Base-by-base conservation (phyloP, 1,140 invertebrate genomes). In the Aphaenogaster rudis region DNA sequence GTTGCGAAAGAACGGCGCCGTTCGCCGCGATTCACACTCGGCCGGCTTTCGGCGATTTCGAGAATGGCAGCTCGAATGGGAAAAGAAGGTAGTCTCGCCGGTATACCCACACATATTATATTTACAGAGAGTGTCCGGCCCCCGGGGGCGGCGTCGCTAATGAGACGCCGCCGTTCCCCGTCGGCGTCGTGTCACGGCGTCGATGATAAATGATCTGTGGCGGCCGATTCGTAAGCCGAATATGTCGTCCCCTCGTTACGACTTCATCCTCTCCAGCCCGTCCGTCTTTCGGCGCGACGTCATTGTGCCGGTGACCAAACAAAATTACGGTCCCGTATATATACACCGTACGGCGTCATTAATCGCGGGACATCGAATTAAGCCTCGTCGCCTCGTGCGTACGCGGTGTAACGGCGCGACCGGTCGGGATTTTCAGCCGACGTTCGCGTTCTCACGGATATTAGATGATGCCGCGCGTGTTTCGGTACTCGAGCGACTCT, bases 41-140 rank as follows among this genome's bases (percentile, higher is more conserved):
- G 72, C 33, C 71, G 86, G 42, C 78, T 90, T 54, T 74, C 88
- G 50, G 59, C 72, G 85, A 84, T 87, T 90, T 90, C 89, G 88
- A 85, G 85, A 84, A 76, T 88, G 88, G 61, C 5, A 67, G 59
- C 54, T 66, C 61, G 42, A 57, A 54, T 4, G 9, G 36, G 39
- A 42, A 45, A 33, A 15, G 39, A 39, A 8, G 28, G 77, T 21
- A 61, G 39, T 42, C 42, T 42, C 42, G 15, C 8, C n/a, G 48
- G 33, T 80, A 39, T 1, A 33, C 15, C 13, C 52, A 13, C 7
- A 4, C 17, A 6, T 28, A 9, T 59, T 8, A 6, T 28, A 54
- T 36, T 15, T 17, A 45, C 28, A 36, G 28, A 28, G 28, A 28
- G 7, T 39, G 42, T n/a, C 0, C 77, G 78, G 36, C 36, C 45